Evolutionary conservation across 2,113 vertebrate genomes (phyloP), one percentile per base, ranked within the genome.

Genomic region (Grallaria varia): DNA sequence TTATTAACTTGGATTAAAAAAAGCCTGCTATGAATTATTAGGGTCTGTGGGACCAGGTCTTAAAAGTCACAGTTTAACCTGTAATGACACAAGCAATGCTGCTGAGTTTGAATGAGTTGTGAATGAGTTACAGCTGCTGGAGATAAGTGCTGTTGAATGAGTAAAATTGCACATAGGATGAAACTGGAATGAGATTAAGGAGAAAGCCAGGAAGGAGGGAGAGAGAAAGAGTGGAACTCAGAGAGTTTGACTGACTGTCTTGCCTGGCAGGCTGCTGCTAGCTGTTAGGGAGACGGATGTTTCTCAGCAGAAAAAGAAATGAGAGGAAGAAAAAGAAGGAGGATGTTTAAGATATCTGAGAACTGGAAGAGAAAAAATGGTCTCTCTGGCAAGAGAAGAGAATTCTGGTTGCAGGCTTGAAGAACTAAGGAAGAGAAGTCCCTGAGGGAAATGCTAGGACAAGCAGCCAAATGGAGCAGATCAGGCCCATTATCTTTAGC

Each of bases 261-360:
- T 89, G 45, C 63, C 73, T 91, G 77, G 60, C 84, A 88, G 72
- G 30, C 76, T 77, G 66, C 63, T 88, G 63, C 37, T 74, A 15
- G 83, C 72, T 93, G 45, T 60, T 77, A 31, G 21, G 45, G 68
- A 81, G 80, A 84, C 0, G 5, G 63, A 92, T 95, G 52, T 89
- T 95, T 87, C 91, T 72, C 47, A 75, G 60, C 33, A 81, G 42
- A 82, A 76, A 91, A 87, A 60, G 44, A 76, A 85, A n/a, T 12
- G 35, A 68, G 58, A 75, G 58, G 58, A 93, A 87, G 60, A 78
- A 80, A 83, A 79, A 60, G 23, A 9, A 90, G 39, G 39, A 87
- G 89, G 68, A 77, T 93, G 86, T 96, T 95, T 92, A 86, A 68
- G 74, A n/a, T 96, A 67, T 66, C 76, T 81, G 62, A 85, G 49